Percentiles rank a stretch among this genome's conserved stretches.
Conservation (phyloP, 2,888 invertebrate genomes). For the Philopedon plagiatum region DNA sequence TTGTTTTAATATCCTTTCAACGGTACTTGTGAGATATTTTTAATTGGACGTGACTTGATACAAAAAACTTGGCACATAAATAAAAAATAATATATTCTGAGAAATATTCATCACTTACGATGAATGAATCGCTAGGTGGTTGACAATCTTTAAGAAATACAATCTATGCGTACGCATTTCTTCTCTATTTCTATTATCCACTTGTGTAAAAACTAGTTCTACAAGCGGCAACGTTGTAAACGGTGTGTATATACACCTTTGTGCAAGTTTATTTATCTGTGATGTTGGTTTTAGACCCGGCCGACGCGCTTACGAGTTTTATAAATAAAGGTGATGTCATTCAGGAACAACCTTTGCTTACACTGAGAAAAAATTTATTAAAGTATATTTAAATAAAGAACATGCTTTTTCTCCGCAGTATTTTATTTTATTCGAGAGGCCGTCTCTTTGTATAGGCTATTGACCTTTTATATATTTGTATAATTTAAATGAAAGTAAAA, state of each 20-base stretch:
- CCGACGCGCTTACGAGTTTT: slow-evolving; percentile 35
- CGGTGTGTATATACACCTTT: slow-evolving; percentile 46
- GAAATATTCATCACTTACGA: no score
- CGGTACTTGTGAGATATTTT: no score
- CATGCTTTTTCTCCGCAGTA: not conserved
- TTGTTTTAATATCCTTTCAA: no score
- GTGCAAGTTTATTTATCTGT: slow-evolving; percentile 42
- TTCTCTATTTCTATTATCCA: not conserved
- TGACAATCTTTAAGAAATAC: no score
- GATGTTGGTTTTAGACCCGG: slow-evolving; percentile 44
- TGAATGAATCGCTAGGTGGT: no score
- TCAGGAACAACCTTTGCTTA: slow-evolving; percentile 25
- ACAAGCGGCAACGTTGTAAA: slow-evolving; percentile 34
- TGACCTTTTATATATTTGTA: not conserved
- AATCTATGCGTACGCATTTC: no score
- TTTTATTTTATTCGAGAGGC: not conserved
- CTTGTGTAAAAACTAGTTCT: not conserved
- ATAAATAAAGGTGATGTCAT: slow-evolving; percentile 48
- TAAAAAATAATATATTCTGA: no score
- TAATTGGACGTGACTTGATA: no score
- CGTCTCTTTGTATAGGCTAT: not conserved
- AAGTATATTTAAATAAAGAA: not conserved
- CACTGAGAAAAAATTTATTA: slow-evolving; percentile 34
- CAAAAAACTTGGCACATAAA: no score
- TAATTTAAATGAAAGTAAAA: not conserved